Evolutionary conservation across 2,113 vertebrate genomes (phyloP).

Genomic region (Bos indicus): DNA sequence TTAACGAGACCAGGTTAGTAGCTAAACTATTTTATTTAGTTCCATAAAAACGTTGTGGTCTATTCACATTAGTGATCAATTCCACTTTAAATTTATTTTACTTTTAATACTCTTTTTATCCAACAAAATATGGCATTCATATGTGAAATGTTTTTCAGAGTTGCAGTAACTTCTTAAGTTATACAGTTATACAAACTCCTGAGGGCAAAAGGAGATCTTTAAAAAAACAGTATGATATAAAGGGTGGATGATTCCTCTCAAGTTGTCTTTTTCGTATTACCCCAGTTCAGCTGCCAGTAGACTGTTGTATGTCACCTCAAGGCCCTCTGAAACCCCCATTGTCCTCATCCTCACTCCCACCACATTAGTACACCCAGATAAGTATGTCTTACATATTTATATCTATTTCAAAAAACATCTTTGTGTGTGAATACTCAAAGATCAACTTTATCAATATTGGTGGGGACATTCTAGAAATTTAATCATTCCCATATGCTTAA

Average conservation of each 20-base stretch:
- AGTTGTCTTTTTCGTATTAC: neutral
- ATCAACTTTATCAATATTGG: neutral
- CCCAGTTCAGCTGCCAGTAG: neutral
- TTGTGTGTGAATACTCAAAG: neutral
- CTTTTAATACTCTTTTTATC: neutral
- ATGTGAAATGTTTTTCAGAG: neutral
- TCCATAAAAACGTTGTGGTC: neutral
- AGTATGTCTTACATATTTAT: neutral
- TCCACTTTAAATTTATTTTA: neutral
- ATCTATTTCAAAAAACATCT: neutral
- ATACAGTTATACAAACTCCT: neutral
- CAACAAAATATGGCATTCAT: neutral
- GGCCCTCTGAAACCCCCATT: neutral
- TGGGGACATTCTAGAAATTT: neutral
- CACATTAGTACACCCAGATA: neutral
- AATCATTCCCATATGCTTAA: neutral
- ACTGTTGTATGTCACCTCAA: rapidly evolving
- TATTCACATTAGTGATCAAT: neutral
- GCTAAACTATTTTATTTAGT: neutral
- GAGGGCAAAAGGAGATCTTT: neutral
- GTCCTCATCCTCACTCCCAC: neutral
- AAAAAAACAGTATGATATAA: neutral
- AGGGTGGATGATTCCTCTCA: neutral
- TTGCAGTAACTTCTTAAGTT: neutral
- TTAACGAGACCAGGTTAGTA: neutral